Percentiles rank a stretch among this genome's conserved stretches.
These are phyloP conservation scores for Trachelus iudaicus DNA, from an alignment of 2,888 invertebrate genomes.

Conservation along the genomic window DNA sequence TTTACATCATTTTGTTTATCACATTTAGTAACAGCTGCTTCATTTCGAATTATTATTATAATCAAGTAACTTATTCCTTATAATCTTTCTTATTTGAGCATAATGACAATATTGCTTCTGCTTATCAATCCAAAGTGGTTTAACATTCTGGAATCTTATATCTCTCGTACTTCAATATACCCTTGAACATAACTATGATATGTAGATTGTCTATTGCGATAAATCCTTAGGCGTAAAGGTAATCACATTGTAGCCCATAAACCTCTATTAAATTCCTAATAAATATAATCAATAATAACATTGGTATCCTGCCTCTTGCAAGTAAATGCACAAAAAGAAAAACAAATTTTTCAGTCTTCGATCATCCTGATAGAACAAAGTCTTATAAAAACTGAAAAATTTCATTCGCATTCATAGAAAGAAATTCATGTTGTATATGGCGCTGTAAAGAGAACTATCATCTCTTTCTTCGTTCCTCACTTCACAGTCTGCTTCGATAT, in stretches of 20 bases:
- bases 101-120: background rate
- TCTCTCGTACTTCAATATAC: too few relatives aligned
- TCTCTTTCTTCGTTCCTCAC: background rate
- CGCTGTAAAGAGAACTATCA: background rate
- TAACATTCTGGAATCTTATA: background rate
- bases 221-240: background rate
- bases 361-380: background rate
- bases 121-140: background rate
- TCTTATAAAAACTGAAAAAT: background rate
- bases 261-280: background rate
- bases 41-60: background rate
- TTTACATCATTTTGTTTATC: background rate
- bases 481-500: background rate
- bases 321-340: background rate
- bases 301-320: background rate
- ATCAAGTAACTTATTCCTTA: background rate
- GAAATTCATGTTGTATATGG: conserved; percentile 13
- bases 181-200: too few relatives aligned
- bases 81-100: background rate
- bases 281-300: background rate
- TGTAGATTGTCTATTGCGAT: background rate
- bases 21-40: background rate
- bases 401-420: background rate
- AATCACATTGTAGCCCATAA: background rate
- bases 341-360: background rate